phyloP scores from a whole-genome alignment of 2,888 invertebrate species.

The Hemithea aestivaria region DNA sequence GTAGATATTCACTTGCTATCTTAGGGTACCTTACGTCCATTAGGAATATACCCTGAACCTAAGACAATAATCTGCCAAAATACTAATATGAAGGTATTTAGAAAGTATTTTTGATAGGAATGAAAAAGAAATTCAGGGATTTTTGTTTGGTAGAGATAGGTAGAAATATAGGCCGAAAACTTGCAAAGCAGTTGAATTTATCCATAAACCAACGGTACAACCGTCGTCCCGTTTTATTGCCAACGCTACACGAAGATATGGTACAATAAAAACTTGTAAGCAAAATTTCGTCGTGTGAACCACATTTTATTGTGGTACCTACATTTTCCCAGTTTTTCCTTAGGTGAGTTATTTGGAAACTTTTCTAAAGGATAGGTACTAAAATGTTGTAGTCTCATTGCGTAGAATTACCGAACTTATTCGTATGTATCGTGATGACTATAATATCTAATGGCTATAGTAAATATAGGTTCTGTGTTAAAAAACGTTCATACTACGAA shows the following conservation, averaged over 20 bases:
- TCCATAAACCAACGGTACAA: not conserved
- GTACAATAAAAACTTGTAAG: conserved; percentile 10
- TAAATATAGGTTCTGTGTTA: too few relatives aligned
- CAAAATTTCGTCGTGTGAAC: conserved; percentile 3
- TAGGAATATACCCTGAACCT: too few relatives aligned
- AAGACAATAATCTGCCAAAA: too few relatives aligned
- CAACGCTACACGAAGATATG: conserved; percentile 5
- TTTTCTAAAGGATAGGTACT: conserved; percentile 16
- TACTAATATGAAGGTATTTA: too few relatives aligned
- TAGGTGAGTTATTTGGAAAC: conserved; percentile 9
- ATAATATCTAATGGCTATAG: too few relatives aligned
- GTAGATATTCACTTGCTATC: too few relatives aligned
- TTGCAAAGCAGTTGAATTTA: conserved; percentile 1
- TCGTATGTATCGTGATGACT: not conserved
- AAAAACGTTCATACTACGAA: too few relatives aligned
- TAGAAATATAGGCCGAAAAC: not conserved
- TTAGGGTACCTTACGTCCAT: too few relatives aligned
- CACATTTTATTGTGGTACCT: conserved; percentile 1
- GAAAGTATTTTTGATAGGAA: too few relatives aligned
- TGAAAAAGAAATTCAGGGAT: too few relatives aligned
- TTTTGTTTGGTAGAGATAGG: not conserved
- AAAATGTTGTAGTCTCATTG: conserved; percentile 17
- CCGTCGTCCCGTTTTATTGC: conserved; percentile 6
- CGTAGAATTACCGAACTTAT: not conserved
- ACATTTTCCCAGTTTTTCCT: conserved; percentile 2